Evolutionary conservation across 2,797 vertebrate genomes (phyloP), one percentile per base, ranked within the genome.

Genomic region (Acanthopagrus latus): DNA sequence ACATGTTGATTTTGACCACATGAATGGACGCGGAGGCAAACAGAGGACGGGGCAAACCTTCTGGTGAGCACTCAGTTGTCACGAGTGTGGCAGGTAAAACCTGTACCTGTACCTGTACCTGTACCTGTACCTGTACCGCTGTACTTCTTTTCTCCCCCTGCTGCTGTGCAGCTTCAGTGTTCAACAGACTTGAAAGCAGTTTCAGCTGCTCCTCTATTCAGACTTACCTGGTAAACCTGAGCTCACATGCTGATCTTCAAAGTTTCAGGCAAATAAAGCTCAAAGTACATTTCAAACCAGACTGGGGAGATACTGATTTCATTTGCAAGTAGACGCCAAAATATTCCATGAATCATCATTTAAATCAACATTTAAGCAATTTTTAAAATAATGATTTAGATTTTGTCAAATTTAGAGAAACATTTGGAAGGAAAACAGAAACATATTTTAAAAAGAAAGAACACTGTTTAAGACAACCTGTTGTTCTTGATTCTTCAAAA

Each of bases 61-160:
- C 79, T 68, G 68, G 86, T 44, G 74, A 87, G 64, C 64, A 52
- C 81, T 84, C 78, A 80, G 85, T 81, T 88, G 89, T 85, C 73
- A 65, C n/a, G n/a, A n/a, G n/a, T 57, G 56, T 52, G 38, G 59
- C 57, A 57, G 57, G 64, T 82, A 69, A 87, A 83, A 76, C n/a
- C n/a, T n/a, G n/a, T n/a, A n/a, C n/a, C n/a, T n/a, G n/a, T n/a
- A n/a, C n/a, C n/a, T n/a, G n/a, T n/a, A n/a, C n/a, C n/a, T n/a
- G n/a, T n/a, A n/a, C n/a, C n/a, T n/a, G n/a, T n/a, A n/a, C n/a
- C n/a, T n/a, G n/a, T n/a, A n/a, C n/a, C n/a, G n/a, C n/a, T n/a
- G n/a, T 60, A 60, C 20, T 27, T 64, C 60, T 54, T 47, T 20
- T 20, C 18, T 12, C n/a, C 25, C 46, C 41, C 59, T 51, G 55